Evolutionary conservation across 2,888 invertebrate species (phyloP), one percentile per base, ranked within the genome.

Genomic region (Andrena minutula): DNA sequence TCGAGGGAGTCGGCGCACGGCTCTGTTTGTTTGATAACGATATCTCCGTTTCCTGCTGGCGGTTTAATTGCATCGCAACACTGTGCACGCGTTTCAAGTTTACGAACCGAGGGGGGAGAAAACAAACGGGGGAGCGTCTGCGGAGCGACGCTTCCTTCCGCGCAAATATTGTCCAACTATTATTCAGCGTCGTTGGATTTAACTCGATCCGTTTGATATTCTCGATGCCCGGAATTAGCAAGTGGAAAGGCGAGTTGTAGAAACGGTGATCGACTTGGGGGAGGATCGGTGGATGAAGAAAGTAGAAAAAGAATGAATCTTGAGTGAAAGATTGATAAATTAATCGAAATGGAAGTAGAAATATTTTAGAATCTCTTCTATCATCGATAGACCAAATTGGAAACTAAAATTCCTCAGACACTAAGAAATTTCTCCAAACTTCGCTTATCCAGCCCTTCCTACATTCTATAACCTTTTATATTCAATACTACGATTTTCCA

Each of bases 11-110:
- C 23, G 47, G 41, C 3, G 23, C 56, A 16, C 41, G 23, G 41
- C 2, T 47, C 41, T 47, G 64, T 41, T 47, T 47, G 64, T 41
- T 47, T 47, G 64, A 64, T 64, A 64, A 64, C 47, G 41, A 64
- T 64, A 64, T 64, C 64, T 41, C 41, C 28, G 64, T n/a, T 41
- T 28, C 47, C 64, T 20, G 63, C 23, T 23, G 35, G 23, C 63
- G 41, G 12, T 35, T 23, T 35, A 41, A 41, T 41, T 41, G 35
- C 63, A 2, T 63, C 41, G 63, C 63, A 41, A 41, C 63, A 41
- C 41, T 26, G 41, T 23, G 41, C n/a, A 20, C 61, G 23, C 41
- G 63, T 41, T 41, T 63, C 63, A 26, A 41, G 35, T 63, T 63
- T 63, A 63, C 41, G 35, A 26, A 41, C 10, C n/a, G 12, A 56